Conservation (phyloP, 2,888 invertebrate genomes). For the Beris chalybata region DNA sequence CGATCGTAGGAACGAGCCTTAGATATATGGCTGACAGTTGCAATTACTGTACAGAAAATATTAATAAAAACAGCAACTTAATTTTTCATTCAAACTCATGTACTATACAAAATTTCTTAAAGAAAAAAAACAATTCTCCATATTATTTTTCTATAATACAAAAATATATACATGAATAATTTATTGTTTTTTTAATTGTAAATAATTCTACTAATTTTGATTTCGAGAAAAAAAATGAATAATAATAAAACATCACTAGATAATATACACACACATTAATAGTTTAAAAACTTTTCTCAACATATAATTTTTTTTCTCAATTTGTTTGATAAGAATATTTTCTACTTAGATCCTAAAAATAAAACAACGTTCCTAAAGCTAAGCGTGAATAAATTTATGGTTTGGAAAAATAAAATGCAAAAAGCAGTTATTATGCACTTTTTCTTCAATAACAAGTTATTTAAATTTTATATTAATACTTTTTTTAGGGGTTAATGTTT, state of each 20-base stretch:
- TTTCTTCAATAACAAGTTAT: too few relatives aligned
- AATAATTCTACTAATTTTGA: slow-evolving; percentile 19
- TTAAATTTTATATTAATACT: too few relatives aligned
- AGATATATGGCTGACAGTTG: too few relatives aligned
- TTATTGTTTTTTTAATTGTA: slow-evolving; percentile 6
- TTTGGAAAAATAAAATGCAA: slow-evolving; percentile 32
- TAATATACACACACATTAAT: slow-evolving; percentile 14
- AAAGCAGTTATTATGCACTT: slow-evolving; percentile 30
- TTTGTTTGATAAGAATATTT: slow-evolving; percentile 2
- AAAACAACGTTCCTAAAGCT: slow-evolving; percentile 27
- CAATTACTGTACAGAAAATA: too few relatives aligned
- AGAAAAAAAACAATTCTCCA: neutral
- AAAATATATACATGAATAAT: slow-evolving; percentile 17
- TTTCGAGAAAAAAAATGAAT: slow-evolving; percentile 7
- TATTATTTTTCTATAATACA: slow-evolving; percentile 11
- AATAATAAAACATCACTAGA: slow-evolving; percentile 29
- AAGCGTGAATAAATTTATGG: slow-evolving; percentile 33
- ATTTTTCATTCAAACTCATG: too few relatives aligned
- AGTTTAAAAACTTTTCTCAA: neutral
- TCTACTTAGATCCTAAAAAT: slow-evolving; percentile 35
- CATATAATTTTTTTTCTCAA: neutral
- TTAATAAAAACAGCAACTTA: too few relatives aligned
- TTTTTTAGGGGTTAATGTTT: too few relatives aligned
- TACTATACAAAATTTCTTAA: too few relatives aligned
- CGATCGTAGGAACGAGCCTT: too few relatives aligned